These are phyloP conservation scores for Halcyon malimbica DNA, from an alignment of 2,113 vertebrate species.

Conservation along the genomic window DNA sequence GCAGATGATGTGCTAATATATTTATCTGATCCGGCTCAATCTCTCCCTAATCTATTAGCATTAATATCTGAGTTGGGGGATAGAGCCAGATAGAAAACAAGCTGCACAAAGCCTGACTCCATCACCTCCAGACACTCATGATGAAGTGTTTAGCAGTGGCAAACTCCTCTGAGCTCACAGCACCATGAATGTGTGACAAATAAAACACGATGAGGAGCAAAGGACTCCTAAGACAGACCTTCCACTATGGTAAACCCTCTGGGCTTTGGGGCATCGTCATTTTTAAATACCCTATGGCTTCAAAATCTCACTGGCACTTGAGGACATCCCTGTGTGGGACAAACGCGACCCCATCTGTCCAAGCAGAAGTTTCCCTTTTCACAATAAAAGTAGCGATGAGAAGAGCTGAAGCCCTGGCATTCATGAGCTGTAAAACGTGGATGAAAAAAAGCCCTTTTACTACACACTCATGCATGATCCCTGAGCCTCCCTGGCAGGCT, in stretches of 20 bases:
- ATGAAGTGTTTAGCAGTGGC: not conserved
- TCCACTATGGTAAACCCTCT: not conserved
- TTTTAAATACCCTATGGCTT: not conserved
- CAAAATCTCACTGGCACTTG: not conserved
- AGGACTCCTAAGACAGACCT: not conserved
- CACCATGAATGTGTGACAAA: not conserved
- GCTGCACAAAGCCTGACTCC: not conserved
- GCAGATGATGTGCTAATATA: conserved; percentile 44
- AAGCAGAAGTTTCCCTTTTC: not conserved
- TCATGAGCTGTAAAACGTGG: not conserved
- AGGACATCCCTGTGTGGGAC: not conserved
- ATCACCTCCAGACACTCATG: not conserved
- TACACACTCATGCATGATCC: not conserved
- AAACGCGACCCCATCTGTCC: not conserved
- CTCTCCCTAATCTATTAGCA: conserved; percentile 40
- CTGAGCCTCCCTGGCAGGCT: not conserved
- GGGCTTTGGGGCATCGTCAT: not conserved
- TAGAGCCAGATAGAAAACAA: not conserved
- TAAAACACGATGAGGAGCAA: not conserved
- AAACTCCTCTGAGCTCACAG: not conserved
- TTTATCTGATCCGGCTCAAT: conserved; percentile 56
- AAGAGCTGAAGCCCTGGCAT: not conserved
- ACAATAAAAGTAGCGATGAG: not conserved
- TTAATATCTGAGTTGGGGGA: not conserved
- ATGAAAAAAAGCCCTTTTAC: not conserved